Evolutionary conservation across 2,113 vertebrate genomes (phyloP), one percentile per base, ranked within the genome.

Genomic region (Glaucomys volans): DNA sequence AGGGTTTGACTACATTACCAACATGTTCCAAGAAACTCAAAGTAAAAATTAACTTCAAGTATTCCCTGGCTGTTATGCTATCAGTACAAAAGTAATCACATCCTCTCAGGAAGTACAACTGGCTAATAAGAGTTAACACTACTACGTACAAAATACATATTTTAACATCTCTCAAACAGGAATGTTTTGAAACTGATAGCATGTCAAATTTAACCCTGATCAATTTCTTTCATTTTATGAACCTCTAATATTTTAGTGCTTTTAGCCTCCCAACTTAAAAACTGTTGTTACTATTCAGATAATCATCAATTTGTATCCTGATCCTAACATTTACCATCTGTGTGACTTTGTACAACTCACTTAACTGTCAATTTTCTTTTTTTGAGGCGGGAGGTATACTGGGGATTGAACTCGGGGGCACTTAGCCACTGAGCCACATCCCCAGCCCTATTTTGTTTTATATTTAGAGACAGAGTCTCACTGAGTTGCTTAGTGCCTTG

Each of bases 31-130:
- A 72, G 47, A 72, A 91, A 79, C 52, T 54, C 20, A 42, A 80
- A 77, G 18, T 69, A 37, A 88, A 87, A 72, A 95, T 72, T 82
- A 74, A 87, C 32, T 90, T 71, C 52, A 79, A 62, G 75, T 50
- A 59, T 8, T 79, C 26, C 40, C 52, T 85, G 35, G 18, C 12
- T 50, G 24, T 10, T 80, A 86, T 5, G 8, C 6, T 22, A 86
- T 52, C 64, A 85, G 42, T 40, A 90, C 40, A 50, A 35, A 90
- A 69, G 14, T 40, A 86, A 86, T 72, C 32, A 79, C 52, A 28
- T 35, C 64, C 18, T 91, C 28, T 17, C n/a, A 24, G 28, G 11
- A 72, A 72, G 37, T 10, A n/a, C 5, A 95, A 42, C 6, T 14
- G 42, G 62, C 35, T 64, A 72, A 62, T 52, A 35, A 77, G n/a